A percentile compares a stretch with the other conserved stretches of the same genome.
Conservation (phyloP, 2,797 vertebrate species). For the Acanthopagrus latus region DNA sequence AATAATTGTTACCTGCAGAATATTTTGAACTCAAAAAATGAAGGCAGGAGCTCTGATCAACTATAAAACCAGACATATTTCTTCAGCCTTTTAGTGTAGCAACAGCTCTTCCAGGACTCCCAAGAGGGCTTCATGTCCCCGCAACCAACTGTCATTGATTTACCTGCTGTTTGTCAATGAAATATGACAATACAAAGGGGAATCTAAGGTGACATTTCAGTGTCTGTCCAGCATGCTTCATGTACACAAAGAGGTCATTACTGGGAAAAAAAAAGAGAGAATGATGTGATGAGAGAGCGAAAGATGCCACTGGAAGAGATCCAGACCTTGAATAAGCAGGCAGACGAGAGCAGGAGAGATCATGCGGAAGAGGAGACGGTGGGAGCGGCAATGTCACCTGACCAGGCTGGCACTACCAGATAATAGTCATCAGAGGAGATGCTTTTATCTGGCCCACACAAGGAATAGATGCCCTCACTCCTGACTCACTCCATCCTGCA, state of each 20-base stretch:
- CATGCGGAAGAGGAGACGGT: constrained; percentile 55
- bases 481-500: constrained; percentile 6
- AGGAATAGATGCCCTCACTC: constrained; percentile 13
- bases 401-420: constrained; percentile 38
- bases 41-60: constrained; percentile 18
- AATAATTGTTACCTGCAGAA: neutral
- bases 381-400: constrained; percentile 63
- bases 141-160: constrained; percentile 43
- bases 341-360: constrained; percentile 55
- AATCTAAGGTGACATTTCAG: constrained; percentile 30
- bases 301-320: constrained; percentile 60
- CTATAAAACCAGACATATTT: constrained; percentile 34
- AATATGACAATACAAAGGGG: constrained; percentile 44
- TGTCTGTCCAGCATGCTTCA: constrained; percentile 19
- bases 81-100: constrained; percentile 37
- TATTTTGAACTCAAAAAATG: constrained; percentile 8
- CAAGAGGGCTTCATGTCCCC: constrained; percentile 29
- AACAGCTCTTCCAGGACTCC: constrained; percentile 40
- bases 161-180: constrained; percentile 43
- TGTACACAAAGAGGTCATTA: constrained; percentile 33
- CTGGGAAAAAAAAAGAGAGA: neutral
- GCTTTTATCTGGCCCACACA: constrained; percentile 23
- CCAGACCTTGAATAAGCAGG: constrained; percentile 72
- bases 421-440: constrained; percentile 43
- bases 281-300: constrained; percentile 21